Conservation (phyloP, 2,113 vertebrate genomes). For the Nothocercus nigrocapillus region DNA sequence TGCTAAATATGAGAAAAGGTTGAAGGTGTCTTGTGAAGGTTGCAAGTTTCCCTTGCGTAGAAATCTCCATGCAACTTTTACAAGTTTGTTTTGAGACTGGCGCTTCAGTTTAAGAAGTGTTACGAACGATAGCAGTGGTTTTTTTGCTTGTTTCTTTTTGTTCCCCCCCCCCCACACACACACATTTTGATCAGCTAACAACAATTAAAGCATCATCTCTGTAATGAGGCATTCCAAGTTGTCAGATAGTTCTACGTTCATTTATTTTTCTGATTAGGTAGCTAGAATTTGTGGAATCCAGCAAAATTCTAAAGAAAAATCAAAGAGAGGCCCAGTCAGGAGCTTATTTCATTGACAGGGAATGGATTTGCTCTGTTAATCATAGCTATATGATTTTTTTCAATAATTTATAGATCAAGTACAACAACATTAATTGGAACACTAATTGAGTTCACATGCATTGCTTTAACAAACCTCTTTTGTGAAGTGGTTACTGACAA, state of each 20-base stretch:
- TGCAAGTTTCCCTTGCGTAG: background rate
- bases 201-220: background rate
- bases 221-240: background rate
- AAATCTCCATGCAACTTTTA: background rate
- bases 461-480: constrained; percentile 60
- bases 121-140: background rate
- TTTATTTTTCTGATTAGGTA: background rate
- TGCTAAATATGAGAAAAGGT: background rate
- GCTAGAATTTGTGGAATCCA: background rate
- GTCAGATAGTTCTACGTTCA: background rate
- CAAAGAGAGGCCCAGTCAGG: background rate
- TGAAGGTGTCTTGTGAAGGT: background rate
- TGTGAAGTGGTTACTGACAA: constrained; percentile 67
- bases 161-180: no score
- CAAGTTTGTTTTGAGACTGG: background rate
- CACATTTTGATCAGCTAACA: background rate
- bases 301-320: constrained; percentile 14
- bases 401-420: constrained; percentile 79
- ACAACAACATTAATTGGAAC: constrained; percentile 73
- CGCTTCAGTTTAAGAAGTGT: background rate
- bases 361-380: constrained; percentile 68
- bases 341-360: constrained; percentile 57
- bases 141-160: background rate
- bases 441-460: constrained; percentile 68
- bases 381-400: constrained; percentile 55